Evolutionary conservation across 2,888 invertebrate species (phyloP).

Genomic region (Ophioninae sp.): DNA sequence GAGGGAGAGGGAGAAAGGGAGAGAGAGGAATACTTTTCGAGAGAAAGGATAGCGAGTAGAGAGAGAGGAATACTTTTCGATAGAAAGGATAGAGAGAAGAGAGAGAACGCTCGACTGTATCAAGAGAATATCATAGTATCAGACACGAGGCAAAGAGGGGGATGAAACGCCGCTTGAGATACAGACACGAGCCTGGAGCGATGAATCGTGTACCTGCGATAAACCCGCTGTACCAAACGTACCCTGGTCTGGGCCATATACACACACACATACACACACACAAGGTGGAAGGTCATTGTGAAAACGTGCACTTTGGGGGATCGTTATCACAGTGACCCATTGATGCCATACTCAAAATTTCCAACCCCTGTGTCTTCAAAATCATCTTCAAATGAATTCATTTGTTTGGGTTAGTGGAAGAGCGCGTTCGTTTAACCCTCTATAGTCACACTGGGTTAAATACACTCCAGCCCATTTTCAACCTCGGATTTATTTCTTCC

Average conservation of each 20-base stretch:
- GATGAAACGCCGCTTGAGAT: constrained; percentile 17
- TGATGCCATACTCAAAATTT: not conserved
- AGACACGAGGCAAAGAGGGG: constrained; percentile 21
- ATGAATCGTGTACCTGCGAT: constrained; percentile 3
- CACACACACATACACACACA: not conserved
- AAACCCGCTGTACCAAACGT: not conserved
- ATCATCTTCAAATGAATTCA: not conserved
- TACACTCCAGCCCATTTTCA: no score
- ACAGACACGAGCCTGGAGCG: constrained; percentile 20
- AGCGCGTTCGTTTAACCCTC: not conserved
- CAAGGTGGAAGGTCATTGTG: not conserved
- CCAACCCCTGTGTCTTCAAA: not conserved
- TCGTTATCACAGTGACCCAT: not conserved
- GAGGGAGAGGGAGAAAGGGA: no score
- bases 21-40: no score
- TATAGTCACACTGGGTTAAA: no score
- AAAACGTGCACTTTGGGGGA: not conserved
- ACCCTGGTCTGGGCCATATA: not conserved
- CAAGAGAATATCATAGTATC: constrained; percentile 10
- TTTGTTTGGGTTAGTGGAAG: not conserved
- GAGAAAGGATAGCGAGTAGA: no score
- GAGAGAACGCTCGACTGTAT: constrained; percentile 19
- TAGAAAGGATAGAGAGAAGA: constrained; percentile 4
- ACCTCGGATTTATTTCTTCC: no score
- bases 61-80: not conserved